These are phyloP conservation scores for Zaprionus tsacasi DNA, from an alignment of 1,140 invertebrate genomes.

Conservation along the genomic window DNA sequence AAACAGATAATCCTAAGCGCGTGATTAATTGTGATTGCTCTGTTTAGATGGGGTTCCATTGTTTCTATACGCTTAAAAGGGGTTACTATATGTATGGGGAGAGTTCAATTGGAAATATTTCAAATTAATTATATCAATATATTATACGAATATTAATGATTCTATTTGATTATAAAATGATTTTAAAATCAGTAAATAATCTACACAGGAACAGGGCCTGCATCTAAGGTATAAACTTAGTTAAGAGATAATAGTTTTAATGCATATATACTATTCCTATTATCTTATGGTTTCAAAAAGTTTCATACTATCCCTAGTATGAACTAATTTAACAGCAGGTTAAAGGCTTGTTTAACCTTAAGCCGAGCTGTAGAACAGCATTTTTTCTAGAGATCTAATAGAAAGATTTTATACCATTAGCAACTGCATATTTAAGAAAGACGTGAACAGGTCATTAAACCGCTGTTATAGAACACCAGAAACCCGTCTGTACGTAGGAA, in stretches of 20 bases:
- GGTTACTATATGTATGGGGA: not conserved
- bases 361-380: no score
- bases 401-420: not conserved
- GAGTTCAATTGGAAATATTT: not conserved
- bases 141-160: not conserved
- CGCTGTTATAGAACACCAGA: not conserved
- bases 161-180: not conserved
- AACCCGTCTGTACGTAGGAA: not conserved
- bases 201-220: not conserved
- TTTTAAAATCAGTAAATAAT: not conserved
- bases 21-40: slow-evolving; percentile 5
- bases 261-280: no score
- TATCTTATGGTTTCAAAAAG: no score
- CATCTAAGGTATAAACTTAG: not conserved
- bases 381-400: not conserved
- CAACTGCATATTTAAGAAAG: not conserved
- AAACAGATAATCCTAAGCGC: not conserved
- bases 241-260: not conserved
- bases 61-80: not conserved
- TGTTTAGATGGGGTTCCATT: not conserved
- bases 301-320: no score
- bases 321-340: no score
- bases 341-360: no score
- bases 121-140: not conserved
- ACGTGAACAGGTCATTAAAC: slow-evolving; percentile 28